Base-by-base conservation (phyloP, 2,888 invertebrate species). In the Melanostoma scalare region DNA sequence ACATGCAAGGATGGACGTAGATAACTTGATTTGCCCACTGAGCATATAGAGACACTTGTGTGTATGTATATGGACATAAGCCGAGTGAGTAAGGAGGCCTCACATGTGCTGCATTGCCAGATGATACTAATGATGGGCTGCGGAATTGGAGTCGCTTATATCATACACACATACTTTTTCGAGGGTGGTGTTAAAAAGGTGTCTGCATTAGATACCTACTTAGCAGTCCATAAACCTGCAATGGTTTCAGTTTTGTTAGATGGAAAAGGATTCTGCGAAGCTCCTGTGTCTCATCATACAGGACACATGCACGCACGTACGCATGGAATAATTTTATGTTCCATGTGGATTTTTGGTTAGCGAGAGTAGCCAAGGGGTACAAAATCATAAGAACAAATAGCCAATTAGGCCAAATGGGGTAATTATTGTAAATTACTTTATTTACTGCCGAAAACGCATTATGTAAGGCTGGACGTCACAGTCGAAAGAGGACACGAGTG, bases 401-500 rank as follows among this genome's bases (percentile, higher is more conserved):
- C 79, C 84, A 84, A 84, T 84, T 84, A 84, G 79, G 55, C 74
- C 65, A 65, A 84, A 84, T 84, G 78, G 72, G 78, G 79, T 79
- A 84, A 78, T 84, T 84, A 79, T 71, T 84, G 84, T 84, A 75
- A 84, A 84, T 84, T 84, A 84, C 84, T 84, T 74, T 75, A 84
- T 84, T 79, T 75, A 78, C 84, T 84, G 71, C 35, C 74, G 50
- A 65, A 63, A 78, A 50, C 60, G 74, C 84, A 65, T 68, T 50
- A 84, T 55, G n/a, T 42, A 38, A 40, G 36, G 40, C 20, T n/a
- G 40, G 35, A 50, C 36, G 40, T 33, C 8, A 35, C 50, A 63
- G 55, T 46, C 30, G 38, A 5, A 30, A 63, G 30, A 63, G 65
- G 63, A 69, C 42, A 53, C 50, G 6, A 42, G 68, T 65, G 53